Percentiles rank a stretch among this genome's conserved stretches.
phyloP scores from a whole-genome alignment of 2,797 vertebrate species.

The Crypturellus tataupa region DNA sequence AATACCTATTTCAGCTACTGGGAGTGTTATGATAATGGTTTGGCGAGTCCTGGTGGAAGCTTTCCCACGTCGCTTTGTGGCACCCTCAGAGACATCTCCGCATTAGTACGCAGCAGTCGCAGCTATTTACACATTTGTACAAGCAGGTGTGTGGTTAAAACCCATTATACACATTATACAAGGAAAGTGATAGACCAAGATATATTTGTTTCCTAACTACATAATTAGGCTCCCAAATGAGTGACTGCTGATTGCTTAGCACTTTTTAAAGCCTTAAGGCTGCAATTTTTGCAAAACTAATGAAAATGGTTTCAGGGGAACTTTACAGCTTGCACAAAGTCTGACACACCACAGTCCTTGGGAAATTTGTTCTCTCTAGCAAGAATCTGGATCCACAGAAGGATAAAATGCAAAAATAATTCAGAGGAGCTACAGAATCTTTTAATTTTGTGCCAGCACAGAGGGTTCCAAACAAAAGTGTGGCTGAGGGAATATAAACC shows the following conservation, averaged over 20 bases:
- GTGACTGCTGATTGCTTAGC: conserved; percentile 68
- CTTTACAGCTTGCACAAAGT: conserved; percentile 49
- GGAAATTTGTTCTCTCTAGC: conserved; percentile 19
- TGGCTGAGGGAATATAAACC: neutral
- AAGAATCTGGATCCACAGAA: neutral
- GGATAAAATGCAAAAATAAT: neutral
- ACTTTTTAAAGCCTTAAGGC: conserved; percentile 68
- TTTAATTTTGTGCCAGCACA: neutral
- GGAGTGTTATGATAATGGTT: neutral
- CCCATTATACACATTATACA: neutral
- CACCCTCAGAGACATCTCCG: neutral
- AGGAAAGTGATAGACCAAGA: conserved; percentile 51
- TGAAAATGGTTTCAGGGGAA: conserved; percentile 58
- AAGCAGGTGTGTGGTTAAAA: conserved; percentile 47
- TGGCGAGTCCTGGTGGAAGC: neutral
- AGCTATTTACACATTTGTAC: neutral
- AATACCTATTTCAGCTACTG: neutral
- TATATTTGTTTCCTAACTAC: conserved; percentile 53
- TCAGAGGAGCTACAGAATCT: neutral
- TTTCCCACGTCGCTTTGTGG: neutral
- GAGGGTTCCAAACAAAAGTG: neutral
- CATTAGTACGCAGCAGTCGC: neutral
- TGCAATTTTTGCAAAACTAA: conserved; percentile 65
- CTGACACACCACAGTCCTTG: conserved; percentile 1
- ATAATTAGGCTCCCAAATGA: conserved; percentile 65